These are phyloP conservation scores for rabbit (Oryctolagus cuniculus) DNA, from an alignment of 2,113 vertebrate genomes.

Conservation along the genomic window DNA sequence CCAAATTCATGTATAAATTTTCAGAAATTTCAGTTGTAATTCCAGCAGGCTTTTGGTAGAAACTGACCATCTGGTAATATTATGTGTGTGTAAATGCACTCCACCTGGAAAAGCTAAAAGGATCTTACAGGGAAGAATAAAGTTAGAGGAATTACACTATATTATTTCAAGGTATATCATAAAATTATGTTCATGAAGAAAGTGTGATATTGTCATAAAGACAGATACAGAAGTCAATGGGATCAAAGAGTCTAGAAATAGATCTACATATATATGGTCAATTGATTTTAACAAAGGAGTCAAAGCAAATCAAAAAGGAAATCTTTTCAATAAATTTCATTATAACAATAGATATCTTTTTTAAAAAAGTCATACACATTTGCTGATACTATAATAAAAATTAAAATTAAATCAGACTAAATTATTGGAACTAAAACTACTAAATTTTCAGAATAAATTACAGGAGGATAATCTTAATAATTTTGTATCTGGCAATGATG, in stretches of 20 bases:
- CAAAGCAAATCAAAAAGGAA: constrained; percentile 40
- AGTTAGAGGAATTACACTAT: background rate
- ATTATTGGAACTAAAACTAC: constrained; percentile 8
- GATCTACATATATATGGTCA: background rate
- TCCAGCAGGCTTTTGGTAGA: constrained; percentile 18
- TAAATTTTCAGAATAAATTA: background rate
- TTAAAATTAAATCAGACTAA: constrained; percentile 2
- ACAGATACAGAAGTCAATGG: constrained; percentile 1
- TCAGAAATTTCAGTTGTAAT: constrained; percentile 43
- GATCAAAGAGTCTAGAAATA: constrained; percentile 48
- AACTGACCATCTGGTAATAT: constrained; percentile 21
- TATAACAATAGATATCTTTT: background rate
- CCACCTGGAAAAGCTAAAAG: constrained; percentile 30
- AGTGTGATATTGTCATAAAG: background rate
- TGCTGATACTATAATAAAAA: background rate
- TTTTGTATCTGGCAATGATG: background rate
- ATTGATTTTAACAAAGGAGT: constrained; percentile 11
- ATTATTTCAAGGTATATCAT: constrained; percentile 18
- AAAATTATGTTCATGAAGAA: constrained; percentile 56
- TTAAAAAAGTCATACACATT: background rate
- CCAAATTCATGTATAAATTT: background rate
- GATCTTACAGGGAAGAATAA: constrained; percentile 15
- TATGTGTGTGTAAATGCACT: constrained; percentile 40
- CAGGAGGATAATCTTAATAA: background rate
- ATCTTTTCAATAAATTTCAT: constrained; percentile 16